phyloP scores from a whole-genome alignment of 1,140 invertebrate genomes.

The Drosophila rufa region DNA sequence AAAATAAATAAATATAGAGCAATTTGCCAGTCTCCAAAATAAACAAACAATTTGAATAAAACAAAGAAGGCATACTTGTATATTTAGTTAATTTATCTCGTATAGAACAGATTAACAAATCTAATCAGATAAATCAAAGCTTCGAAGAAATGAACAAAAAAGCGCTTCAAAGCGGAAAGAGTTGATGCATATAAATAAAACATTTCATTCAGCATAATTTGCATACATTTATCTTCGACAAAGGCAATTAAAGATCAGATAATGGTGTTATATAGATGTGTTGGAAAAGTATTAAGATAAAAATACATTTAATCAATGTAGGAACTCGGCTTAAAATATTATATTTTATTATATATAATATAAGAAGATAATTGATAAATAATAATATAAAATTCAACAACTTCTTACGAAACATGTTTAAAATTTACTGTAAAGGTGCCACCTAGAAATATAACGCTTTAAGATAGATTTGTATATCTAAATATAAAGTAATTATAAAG shows the following conservation, averaged over 20 bases:
- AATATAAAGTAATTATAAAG: neutral
- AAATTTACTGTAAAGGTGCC: neutral
- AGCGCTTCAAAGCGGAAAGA: conserved; percentile 4
- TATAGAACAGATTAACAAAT: conserved; percentile 6
- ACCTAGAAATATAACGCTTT: neutral
- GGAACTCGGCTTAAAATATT: neutral
- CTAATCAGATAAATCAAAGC: conserved; percentile 10
- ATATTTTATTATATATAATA: no score
- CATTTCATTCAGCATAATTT: conserved; percentile 28
- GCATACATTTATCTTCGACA: conserved; percentile 19
- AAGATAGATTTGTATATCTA: neutral
- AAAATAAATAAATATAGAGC: neutral
- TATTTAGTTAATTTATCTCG: neutral
- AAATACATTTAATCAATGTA: neutral
- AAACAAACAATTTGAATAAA: no score
- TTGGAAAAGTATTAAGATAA: conserved; percentile 1
- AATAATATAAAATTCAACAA: neutral
- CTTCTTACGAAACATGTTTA: neutral
- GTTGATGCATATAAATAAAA: conserved; percentile 14
- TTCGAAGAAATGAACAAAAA: conserved; percentile 2
- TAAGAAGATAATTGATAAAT: neutral
- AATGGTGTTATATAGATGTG: conserved; percentile 4
- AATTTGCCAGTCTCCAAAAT: neutral
- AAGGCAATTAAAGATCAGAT: conserved; percentile 11
- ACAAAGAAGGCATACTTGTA: neutral